Conservation (phyloP, 2,888 invertebrate species). For the Xanthia icteritia region DNA sequence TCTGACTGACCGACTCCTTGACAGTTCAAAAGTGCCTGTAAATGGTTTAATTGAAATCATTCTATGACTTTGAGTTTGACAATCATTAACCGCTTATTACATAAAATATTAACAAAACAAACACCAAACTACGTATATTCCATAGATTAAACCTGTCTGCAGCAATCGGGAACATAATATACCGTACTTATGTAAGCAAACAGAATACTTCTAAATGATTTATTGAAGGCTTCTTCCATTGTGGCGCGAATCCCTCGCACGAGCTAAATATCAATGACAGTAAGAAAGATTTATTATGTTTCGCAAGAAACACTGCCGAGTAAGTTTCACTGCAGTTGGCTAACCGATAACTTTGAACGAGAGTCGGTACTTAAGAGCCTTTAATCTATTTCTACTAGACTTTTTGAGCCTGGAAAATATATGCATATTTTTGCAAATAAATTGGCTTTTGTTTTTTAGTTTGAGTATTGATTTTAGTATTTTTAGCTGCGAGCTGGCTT, state of each 20-base stretch:
- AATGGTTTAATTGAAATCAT: no score
- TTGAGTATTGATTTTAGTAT: not conserved
- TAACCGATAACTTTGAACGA: conserved; percentile 81
- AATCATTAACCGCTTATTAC: no score
- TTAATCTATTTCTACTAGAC: conserved; percentile 74
- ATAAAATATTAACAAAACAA: conserved; percentile 25
- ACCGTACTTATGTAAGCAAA: conserved; percentile 74
- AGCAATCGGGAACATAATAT: conserved; percentile 60
- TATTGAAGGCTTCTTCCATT: conserved; percentile 79
- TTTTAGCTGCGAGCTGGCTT: not conserved
- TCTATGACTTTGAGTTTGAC: no score
- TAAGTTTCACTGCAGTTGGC: conserved; percentile 84
- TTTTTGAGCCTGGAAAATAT: conserved; percentile 60
- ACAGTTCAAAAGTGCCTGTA: no score
- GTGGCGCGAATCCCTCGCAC: conserved; percentile 79
- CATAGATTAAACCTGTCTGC: conserved; percentile 61
- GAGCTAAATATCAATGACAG: conserved; percentile 89
- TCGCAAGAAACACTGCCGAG: conserved; percentile 80
- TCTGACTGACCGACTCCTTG: no score
- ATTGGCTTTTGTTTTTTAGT: conserved; percentile 13
- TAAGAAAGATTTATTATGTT: conserved; percentile 88
- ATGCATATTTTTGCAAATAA: conserved; percentile 41
- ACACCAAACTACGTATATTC: conserved; percentile 25
- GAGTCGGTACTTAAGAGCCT: conserved; percentile 80
- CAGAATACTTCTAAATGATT: conserved; percentile 85